Evolutionary conservation across 2,113 vertebrate species (phyloP).

Genomic region (Hydrochoerus hydrochaeris): DNA sequence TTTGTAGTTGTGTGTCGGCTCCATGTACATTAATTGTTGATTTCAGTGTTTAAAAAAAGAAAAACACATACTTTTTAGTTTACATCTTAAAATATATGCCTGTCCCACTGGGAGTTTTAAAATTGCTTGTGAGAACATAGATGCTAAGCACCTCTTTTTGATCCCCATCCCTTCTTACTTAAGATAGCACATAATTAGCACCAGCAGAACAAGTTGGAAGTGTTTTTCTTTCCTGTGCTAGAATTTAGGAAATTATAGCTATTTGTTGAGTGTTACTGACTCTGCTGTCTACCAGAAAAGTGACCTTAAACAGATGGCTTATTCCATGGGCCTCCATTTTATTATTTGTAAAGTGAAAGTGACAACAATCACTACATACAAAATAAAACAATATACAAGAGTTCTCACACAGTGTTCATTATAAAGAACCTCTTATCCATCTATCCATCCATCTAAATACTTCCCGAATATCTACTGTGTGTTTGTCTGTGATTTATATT

Average conservation of each 20-base stretch:
- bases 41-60: not conserved
- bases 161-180: not conserved
- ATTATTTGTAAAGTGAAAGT: not conserved
- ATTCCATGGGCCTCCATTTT: not conserved
- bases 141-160: not conserved
- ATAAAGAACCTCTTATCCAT: not conserved
- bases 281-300: not conserved
- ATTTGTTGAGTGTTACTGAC: not conserved
- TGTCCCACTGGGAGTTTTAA: not conserved
- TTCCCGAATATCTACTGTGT: not conserved
- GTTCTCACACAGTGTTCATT: not conserved
- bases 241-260: not conserved
- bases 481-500: not conserved
- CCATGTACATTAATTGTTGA: not conserved
- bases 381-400: constrained; percentile 8
- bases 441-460: not conserved
- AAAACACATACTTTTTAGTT: not conserved
- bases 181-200: constrained; percentile 19
- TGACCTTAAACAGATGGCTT: not conserved
- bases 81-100: not conserved
- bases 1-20: not conserved
- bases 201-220: not conserved
- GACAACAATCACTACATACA: not conserved
- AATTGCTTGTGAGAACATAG: constrained; percentile 13
- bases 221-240: constrained; percentile 31